phyloP scores from a whole-genome alignment of 2,888 invertebrate genomes.

The Odiellus spinosus region DNA sequence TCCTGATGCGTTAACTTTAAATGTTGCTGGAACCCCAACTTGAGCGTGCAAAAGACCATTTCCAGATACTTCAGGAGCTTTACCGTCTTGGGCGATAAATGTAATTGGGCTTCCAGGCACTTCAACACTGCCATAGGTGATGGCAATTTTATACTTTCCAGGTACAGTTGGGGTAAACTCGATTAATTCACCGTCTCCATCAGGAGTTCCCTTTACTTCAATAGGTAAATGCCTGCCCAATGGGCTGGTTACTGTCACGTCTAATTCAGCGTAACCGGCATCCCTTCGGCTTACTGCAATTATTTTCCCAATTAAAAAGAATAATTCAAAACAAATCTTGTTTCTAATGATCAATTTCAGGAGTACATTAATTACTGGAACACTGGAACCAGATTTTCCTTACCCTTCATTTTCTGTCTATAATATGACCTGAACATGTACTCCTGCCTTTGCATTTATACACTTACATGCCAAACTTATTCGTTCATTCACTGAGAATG shows the following conservation, averaged over 20 bases:
- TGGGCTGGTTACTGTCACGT: slow-evolving; percentile 72
- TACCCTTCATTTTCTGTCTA: too few relatives aligned
- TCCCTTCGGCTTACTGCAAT: slow-evolving; percentile 51
- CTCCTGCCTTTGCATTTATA: too few relatives aligned
- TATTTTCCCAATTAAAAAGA: neutral
- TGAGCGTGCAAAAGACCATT: slow-evolving; percentile 22
- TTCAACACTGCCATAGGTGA: slow-evolving; percentile 41
- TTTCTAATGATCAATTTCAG: too few relatives aligned
- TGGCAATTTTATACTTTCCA: slow-evolving; percentile 51
- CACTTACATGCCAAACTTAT: slow-evolving; percentile 16
- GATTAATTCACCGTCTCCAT: slow-evolving; percentile 44
- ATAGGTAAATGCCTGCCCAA: slow-evolving; percentile 66
- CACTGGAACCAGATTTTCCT: too few relatives aligned
- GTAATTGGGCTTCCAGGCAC: slow-evolving; percentile 42
- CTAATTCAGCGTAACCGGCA: slow-evolving; percentile 68
- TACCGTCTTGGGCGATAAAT: slow-evolving; percentile 32
- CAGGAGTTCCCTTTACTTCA: slow-evolving; percentile 41
- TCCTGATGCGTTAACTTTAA: slow-evolving; percentile 37
- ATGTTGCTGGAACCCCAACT: slow-evolving; percentile 36
- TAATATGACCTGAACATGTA: too few relatives aligned
- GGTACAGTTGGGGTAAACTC: slow-evolving; percentile 71
- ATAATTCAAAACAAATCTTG: too few relatives aligned
- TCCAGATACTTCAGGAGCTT: slow-evolving; percentile 19
- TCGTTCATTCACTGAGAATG: slow-evolving; percentile 15
- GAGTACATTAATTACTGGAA: too few relatives aligned